Evolutionary conservation across 2,797 vertebrate genomes (phyloP).

Genomic region (Aeoliscus strigatus): DNA sequence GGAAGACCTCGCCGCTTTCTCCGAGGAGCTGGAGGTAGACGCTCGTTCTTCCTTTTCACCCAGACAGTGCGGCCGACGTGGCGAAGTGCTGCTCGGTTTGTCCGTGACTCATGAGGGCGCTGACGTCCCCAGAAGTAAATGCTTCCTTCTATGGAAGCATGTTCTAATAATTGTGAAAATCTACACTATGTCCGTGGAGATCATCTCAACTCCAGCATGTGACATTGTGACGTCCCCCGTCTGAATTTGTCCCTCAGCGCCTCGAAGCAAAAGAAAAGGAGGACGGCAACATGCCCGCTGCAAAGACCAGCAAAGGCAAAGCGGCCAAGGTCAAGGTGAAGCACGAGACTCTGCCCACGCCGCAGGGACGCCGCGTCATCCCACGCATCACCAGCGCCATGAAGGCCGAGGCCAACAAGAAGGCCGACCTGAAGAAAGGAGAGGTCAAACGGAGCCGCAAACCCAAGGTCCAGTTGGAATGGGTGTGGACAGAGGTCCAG

Average conservation of each 20-base stretch:
- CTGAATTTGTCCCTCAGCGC: conserved; percentile 56
- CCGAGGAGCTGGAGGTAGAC: conserved; percentile 85
- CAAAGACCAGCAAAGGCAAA: conserved; percentile 77
- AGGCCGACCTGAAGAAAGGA: conserved; percentile 58
- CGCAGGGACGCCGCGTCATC: conserved; percentile 82
- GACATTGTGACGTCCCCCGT: too few relatives aligned
- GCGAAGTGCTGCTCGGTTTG: too few relatives aligned
- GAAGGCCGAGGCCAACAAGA: conserved; percentile 89
- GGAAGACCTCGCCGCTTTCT: conserved; percentile 85
- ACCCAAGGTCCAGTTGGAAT: conserved; percentile 74
- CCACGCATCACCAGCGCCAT: conserved; percentile 87
- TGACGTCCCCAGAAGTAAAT: too few relatives aligned
- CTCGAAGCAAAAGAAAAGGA: conserved; percentile 83
- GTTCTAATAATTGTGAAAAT: too few relatives aligned
- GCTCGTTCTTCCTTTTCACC: neutral
- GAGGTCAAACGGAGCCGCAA: conserved; percentile 73
- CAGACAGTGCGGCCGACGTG: too few relatives aligned
- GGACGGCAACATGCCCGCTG: conserved; percentile 40
- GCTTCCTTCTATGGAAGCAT: too few relatives aligned
- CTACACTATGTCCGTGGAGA: too few relatives aligned
- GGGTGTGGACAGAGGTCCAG: too few relatives aligned
- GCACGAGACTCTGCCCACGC: conserved; percentile 85
- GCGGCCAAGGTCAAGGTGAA: conserved; percentile 78
- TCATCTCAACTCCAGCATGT: too few relatives aligned
- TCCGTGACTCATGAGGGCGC: too few relatives aligned